Conservation (phyloP, 2,888 invertebrate species). For the Synanthedon tipuliformis region DNA sequence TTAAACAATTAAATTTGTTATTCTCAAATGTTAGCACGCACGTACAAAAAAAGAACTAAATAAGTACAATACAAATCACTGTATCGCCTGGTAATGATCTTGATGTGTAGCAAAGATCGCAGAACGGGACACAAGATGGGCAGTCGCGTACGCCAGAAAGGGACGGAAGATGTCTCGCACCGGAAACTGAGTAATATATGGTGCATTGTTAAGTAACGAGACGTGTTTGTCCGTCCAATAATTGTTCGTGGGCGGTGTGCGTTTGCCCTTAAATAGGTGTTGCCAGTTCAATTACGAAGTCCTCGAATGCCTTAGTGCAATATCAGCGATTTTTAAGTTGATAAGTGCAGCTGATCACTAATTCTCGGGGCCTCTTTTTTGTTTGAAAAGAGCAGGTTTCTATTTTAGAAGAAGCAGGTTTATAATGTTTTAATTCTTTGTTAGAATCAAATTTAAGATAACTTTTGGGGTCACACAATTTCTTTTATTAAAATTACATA, state of each 20-base stretch:
- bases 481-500: too few species aligned
- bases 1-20: too few species aligned
- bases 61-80: conserved; percentile 48
- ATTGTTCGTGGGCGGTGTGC: conserved; percentile 6
- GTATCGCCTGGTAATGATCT: conserved; percentile 63
- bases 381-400: too few species aligned
- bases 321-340: too few species aligned
- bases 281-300: background rate
- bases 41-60: conserved; percentile 3
- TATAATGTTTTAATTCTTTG: too few species aligned
- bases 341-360: too few species aligned
- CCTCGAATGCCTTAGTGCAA: too few species aligned
- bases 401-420: too few species aligned
- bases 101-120: conserved; percentile 47
- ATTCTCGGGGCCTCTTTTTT: too few species aligned
- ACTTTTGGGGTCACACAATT: too few species aligned
- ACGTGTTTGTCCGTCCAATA: conserved; percentile 30
- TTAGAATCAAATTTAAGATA: too few species aligned
- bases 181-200: conserved; percentile 67
- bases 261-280: conserved; percentile 2
- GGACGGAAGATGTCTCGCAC: conserved; percentile 38
- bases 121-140: conserved; percentile 24
- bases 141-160: conserved; percentile 11
- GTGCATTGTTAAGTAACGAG: conserved; percentile 67
- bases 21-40: too few species aligned